phyloP scores from a whole-genome alignment of 2,888 invertebrate species.

The Phyto melanocephala region DNA sequence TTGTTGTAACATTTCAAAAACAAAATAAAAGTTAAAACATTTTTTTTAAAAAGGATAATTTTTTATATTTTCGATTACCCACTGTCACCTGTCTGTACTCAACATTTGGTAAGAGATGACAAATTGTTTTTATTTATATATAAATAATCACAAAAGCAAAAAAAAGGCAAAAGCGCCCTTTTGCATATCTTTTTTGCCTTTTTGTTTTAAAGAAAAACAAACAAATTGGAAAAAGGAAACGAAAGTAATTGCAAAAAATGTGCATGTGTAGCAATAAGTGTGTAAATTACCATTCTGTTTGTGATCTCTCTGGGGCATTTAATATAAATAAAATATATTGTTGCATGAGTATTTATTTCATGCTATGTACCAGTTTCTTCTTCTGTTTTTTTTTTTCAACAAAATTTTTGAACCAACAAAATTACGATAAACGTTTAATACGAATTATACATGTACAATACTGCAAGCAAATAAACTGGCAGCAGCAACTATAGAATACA shows the following conservation, averaged over 20 bases:
- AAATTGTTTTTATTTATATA: slow-evolving; percentile 19
- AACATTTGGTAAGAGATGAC: slow-evolving; percentile 26
- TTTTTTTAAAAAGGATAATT: too few species aligned
- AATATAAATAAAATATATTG: slow-evolving; percentile 14
- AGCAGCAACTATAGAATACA: slow-evolving; percentile 15
- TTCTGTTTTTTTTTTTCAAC: not conserved
- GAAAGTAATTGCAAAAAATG: slow-evolving; percentile 18
- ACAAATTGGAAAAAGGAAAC: not conserved
- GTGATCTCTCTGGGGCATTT: slow-evolving; percentile 11
- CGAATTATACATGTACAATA: slow-evolving; percentile 13
- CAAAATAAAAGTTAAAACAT: too few species aligned
- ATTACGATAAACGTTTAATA: slow-evolving; percentile 31
- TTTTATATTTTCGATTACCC: not conserved
- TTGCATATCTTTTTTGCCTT: not conserved
- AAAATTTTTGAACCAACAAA: slow-evolving; percentile 3
- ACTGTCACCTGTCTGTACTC: not conserved
- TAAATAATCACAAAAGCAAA: slow-evolving; percentile 30
- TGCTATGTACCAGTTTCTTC: too few species aligned
- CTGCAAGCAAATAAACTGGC: not conserved
- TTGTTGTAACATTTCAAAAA: too few species aligned
- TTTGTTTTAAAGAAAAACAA: not conserved
- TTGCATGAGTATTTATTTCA: slow-evolving; percentile 15
- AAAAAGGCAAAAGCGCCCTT: not conserved
- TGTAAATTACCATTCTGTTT: not conserved
- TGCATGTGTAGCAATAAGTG: not conserved